Base-by-base conservation (phyloP, 2,888 invertebrate species). In the Amiota mariae region DNA sequence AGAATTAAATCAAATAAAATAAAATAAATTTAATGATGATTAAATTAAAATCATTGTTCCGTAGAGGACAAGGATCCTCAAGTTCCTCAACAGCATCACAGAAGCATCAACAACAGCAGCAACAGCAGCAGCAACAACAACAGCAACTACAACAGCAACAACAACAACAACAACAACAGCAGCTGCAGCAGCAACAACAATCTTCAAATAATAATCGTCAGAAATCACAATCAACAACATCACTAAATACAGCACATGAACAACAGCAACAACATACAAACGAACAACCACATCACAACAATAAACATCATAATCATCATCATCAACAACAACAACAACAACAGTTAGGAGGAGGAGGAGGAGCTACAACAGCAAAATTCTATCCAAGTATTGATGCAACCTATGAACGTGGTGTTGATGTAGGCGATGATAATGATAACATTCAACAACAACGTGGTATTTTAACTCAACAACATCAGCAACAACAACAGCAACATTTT, bases 11-110 rank as follows among this genome's bases (percentile, higher is more conserved):
- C 36, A 36, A 36, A 80, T 80, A 78, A 79, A 70, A 75, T 76
- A 81, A 78, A 79, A 79, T 77, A 78, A 75, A 75, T 2, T 75
- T 72, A 47, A 87, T 81, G 80, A 82, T 95, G 95, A 96, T 96
- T 93, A 96, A 96, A 93, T 94, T 96, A 91, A 96, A 96, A 93
- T 95, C 96, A 88, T 93, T 96, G 90, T 96, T 96, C 92, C 96
- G 96, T 92, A 95, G 96, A 94, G 95, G 95, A 88, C 94, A 94
- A 89, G 92, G 92, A 87, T 91, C 88, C 78, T 89, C 90, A 75
- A 87, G 88, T 82, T 89, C 88, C 66, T 85, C 84, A 71, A 83
- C 84, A 46, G 64, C 71, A 70, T 81, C 84, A 76, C 36, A 36
- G 8, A 36, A 36, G 54, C 54, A n/a, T 8, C 54, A 80, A 74